Conservation (phyloP, 2,797 vertebrate species). For the Darevskia nairensis region DNA sequence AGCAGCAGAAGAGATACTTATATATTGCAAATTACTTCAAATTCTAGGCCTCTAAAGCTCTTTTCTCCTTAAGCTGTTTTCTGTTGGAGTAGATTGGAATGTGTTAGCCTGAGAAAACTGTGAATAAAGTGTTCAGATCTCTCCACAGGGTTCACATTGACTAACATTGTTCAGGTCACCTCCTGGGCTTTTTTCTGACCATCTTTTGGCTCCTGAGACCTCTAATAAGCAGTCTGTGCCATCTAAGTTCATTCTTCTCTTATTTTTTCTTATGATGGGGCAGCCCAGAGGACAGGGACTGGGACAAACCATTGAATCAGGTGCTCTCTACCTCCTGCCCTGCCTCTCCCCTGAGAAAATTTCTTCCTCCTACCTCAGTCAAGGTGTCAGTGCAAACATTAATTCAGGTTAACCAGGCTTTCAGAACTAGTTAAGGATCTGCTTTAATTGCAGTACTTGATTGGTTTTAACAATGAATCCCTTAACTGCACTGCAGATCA, state of each 20-base stretch:
- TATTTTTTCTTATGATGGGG: neutral
- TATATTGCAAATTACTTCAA: constrained; percentile 22
- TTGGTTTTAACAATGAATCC: neutral
- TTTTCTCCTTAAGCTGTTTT: neutral
- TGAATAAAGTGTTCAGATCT: neutral
- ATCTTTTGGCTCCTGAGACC: neutral
- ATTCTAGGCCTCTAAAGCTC: neutral
- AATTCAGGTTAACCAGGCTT: neutral
- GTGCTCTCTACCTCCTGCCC: neutral
- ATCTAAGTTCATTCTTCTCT: neutral
- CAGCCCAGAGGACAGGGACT: neutral
- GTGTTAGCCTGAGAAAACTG: constrained; percentile 13
- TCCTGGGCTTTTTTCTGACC: neutral
- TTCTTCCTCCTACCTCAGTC: neutral
- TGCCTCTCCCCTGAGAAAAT: neutral
- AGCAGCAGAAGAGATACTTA: constrained; percentile 33
- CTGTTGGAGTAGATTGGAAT: neutral
- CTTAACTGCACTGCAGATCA: neutral
- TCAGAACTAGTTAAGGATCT: neutral
- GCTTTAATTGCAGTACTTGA: neutral
- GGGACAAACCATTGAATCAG: neutral
- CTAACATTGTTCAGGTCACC: neutral
- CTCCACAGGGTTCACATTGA: neutral
- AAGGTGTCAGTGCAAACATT: neutral
- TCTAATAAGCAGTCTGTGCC: neutral